Base-by-base conservation (phyloP, 2,113 vertebrate genomes). In the Alouatta palliata region DNA sequence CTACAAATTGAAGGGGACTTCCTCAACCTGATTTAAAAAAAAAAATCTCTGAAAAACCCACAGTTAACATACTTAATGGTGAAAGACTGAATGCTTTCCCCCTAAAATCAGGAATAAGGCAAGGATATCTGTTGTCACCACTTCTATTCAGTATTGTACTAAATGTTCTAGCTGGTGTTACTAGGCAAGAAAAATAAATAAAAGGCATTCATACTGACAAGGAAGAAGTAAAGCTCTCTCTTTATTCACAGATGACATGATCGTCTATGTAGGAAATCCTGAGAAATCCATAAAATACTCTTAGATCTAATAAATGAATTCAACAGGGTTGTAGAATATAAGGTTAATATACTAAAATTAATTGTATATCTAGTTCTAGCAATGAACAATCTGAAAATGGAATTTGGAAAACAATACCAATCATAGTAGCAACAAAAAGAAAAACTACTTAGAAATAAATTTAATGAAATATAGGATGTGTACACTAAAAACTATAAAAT, bases 201-300 rank as follows among this genome's bases (percentile, higher is more conserved):
- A 87, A 68, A 93, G 23, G 14, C 37, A 87, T 93, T 91, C 9
- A 11, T 84, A 40, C 80, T 95, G 10, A 10, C 61, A 96, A 95
- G 35, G 27, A 95, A 91, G 93, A 91, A 80, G 70, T 91, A 45
- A 90, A 96, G 76, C 71, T n/a, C 52, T n/a, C 52, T 75, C 49
- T 90, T 82, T 94, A 68, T 92, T 82, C 58, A 94, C 25, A 82
- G 75, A 43, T 71, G 43, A 23, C 37, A 56, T 56, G 81, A 77
- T 76, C 35, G 37, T 83, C 79, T 84, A 52, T 84, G 79, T 76
- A 90, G 64, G 73, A 91, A 90, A 86, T 86, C 27, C 40, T 85
- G 91, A 83, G n/a, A 82, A 95, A 89, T 66, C 27, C 54, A 32
- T 95, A 90, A 56, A 84, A 61, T 87, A 93, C 86, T 93, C 17